Base-by-base conservation (phyloP, 2,797 vertebrate species). In the Sebastes taczanowskii region DNA sequence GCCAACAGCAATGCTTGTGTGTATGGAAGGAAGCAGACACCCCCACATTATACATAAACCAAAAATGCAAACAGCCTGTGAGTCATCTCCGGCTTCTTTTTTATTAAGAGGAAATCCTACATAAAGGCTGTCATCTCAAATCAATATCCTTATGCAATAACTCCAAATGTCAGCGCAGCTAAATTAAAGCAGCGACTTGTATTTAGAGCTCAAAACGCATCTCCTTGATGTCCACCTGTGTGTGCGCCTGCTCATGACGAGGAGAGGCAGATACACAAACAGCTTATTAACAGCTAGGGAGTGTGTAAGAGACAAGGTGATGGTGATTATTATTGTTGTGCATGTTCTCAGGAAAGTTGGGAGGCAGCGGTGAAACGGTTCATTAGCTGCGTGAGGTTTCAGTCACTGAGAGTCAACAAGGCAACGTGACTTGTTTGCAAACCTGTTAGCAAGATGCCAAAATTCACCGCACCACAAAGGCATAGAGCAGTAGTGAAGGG, bases 91-190 rank as follows among this genome's bases (percentile, higher is more conserved):
- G 23, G 70, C 58, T 64, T 22, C 49, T 49, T 55, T 85, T 83
- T 87, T 87, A 89, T 86, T 83, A 83, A 66, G 64, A 89, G 74
- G 64, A 86, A 91, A 88, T 87, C 81, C 81, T 34, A 71, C 67
- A 68, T 64, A 62, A 83, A 82, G 59, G 76, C 72, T 46, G 79
- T 65, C 53, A 0, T 59, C 64, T 73, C 61, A 69, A 77, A 89
- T 85, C 84, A 85, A 89, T 89, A 88, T 65, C 69, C 35, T 80
- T 53, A 76, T 18, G 68, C 82, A 90, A 88, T 81, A 81, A 86
- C 73, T 84, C 29, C 34, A 88, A 90, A 90, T 87, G 77, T 88
- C 85, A 88, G 67, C 7, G 2, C 34, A 23, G 53, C 61, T 77
- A 73, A 85, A 88, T 85, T 55, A 80, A 88, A 88, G 68, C 59